Evolutionary conservation across 2,113 vertebrate genomes (phyloP).

Genomic region (Zosterops pallidus): DNA sequence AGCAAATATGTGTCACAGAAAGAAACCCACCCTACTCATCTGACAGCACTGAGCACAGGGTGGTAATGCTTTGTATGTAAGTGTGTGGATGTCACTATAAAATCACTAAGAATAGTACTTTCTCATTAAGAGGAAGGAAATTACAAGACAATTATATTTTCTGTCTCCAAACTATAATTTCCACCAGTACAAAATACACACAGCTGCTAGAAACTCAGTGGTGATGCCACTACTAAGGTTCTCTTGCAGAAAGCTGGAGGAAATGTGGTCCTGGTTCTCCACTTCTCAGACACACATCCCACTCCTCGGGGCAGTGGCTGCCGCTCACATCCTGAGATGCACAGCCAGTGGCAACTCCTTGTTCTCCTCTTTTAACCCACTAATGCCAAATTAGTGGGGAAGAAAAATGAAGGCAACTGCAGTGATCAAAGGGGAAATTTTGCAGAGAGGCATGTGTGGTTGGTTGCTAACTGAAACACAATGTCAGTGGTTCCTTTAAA

Average conservation of each 20-base stretch:
- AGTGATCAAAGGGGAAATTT: constrained; percentile 12
- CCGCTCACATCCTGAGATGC: background rate
- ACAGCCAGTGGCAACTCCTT: background rate
- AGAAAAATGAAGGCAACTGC: constrained; percentile 7
- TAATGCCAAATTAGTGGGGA: background rate
- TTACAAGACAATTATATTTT: background rate
- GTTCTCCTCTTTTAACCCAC: background rate
- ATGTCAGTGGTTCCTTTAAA: background rate
- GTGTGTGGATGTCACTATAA: background rate
- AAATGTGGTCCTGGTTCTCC: background rate
- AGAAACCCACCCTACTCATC: background rate
- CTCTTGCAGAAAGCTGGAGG: background rate
- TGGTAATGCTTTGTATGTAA: background rate
- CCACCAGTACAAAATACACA: background rate
- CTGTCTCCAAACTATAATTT: background rate
- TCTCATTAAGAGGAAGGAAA: background rate
- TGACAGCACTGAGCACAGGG: background rate
- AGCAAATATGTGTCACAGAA: background rate
- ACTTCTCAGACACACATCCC: background rate
- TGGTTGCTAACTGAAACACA: constrained; percentile 38
- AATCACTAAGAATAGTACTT: background rate
- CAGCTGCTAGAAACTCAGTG: background rate
- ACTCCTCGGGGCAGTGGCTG: background rate
- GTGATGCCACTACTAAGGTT: background rate
- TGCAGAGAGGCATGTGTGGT: constrained; percentile 2